Conservation (phyloP, 2,888 invertebrate species). For the Habrosyne pyritoides region DNA sequence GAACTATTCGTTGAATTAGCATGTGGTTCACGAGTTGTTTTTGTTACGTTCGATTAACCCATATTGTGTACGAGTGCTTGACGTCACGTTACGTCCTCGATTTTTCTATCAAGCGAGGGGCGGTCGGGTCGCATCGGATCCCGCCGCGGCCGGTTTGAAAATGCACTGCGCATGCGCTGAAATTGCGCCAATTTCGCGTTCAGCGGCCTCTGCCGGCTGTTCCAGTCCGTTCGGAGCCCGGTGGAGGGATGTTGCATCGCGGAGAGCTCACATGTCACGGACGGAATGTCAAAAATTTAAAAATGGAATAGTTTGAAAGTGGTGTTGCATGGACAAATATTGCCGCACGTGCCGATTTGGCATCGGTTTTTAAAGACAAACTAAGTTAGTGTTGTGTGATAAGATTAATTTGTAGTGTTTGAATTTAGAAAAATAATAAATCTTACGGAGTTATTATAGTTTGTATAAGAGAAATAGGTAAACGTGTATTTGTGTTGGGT, state of each 20-base stretch:
- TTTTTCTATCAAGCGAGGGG: constrained; percentile 78
- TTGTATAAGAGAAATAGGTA: constrained; percentile 25
- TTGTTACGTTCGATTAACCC: constrained; percentile 75
- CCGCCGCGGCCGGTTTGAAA: constrained; percentile 74
- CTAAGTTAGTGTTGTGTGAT: constrained; percentile 53
- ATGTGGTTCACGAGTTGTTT: constrained; percentile 58
- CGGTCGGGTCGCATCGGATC: constrained; percentile 71
- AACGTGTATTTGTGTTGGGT: constrained; percentile 42
- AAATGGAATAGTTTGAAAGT: constrained; percentile 73
- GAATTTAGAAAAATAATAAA: constrained; percentile 29
- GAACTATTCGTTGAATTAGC: constrained; percentile 28
- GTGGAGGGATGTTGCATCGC: constrained; percentile 73
- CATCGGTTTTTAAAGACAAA: constrained; percentile 30
- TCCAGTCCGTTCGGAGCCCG: constrained; percentile 66
- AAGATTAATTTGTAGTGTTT: constrained; percentile 48
- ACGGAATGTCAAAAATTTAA: constrained; percentile 69
- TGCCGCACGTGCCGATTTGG: constrained; percentile 37
- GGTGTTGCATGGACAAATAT: constrained; percentile 46
- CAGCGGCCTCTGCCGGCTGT: constrained; percentile 77
- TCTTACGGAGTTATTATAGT: constrained; percentile 26
- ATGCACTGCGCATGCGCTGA: constrained; percentile 73
- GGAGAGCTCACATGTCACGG: constrained; percentile 53
- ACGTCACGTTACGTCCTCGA: constrained; percentile 82
- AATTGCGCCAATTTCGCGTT: constrained; percentile 80
- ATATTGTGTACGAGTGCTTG: constrained; percentile 72